Conservation (phyloP, 37 sponge, comb jelly and placozoan species). For the Crambe crambe region DNA sequence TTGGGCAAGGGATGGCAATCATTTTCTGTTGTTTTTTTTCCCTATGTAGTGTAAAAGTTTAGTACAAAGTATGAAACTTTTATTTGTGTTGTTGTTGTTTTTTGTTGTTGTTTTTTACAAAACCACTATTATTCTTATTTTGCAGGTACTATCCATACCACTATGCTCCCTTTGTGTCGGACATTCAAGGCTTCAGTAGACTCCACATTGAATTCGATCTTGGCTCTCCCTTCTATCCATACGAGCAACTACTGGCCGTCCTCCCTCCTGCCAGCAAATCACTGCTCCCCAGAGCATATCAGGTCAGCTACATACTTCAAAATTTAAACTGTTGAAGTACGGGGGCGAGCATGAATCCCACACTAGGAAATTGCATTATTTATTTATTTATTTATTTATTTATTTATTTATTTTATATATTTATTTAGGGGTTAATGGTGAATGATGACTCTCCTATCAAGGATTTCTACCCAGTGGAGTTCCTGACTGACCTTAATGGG, state of each 20-base stretch:
- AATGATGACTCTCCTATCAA: conserved; percentile 83
- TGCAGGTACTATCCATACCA: conserved; percentile 95
- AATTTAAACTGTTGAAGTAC: too few species aligned
- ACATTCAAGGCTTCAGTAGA: conserved; percentile 59
- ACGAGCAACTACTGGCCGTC: conserved; percentile 95
- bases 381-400: neutral
- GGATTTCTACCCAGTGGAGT: conserved; percentile 89
- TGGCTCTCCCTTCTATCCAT: conserved; percentile 87
- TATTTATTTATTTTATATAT: neutral
- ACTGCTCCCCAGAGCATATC: conserved; percentile 82
- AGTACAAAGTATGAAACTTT: too few species aligned
- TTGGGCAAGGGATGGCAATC: neutral
- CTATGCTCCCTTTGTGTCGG: conserved; percentile 97
- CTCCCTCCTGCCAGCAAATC: conserved; percentile 88
- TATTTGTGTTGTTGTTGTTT: too few species aligned
- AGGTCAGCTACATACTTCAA: conserved; percentile 53
- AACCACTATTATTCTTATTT: too few species aligned
- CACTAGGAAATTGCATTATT: neutral
- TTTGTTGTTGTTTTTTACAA: too few species aligned
- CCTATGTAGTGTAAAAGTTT: too few species aligned
- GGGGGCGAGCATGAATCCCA: too few species aligned
- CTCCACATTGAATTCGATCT: conserved; percentile 81
- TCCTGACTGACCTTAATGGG: conserved; percentile 96
- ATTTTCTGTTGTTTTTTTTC: too few species aligned
- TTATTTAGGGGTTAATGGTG: conserved; percentile 74